A percentile compares a stretch with the other conserved stretches of the same genome.
phyloP scores from a whole-genome alignment of 2,113 vertebrate genomes.

The Tamias sibiricus region DNA sequence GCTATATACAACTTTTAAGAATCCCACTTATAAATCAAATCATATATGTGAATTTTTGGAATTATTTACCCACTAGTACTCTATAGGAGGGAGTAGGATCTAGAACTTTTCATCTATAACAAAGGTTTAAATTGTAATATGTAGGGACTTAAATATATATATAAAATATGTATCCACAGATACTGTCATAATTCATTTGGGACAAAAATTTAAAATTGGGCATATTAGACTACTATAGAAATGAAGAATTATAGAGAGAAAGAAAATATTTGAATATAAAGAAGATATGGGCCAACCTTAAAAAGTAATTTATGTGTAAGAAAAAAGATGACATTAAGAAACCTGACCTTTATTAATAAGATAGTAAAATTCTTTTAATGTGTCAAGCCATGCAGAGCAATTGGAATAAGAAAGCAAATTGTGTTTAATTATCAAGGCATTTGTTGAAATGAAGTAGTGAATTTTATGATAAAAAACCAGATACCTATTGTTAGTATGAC shows the following conservation, averaged over 20 bases:
- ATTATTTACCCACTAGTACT: background rate
- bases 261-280: constrained; percentile 20
- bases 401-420: constrained; percentile 46
- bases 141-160: constrained; percentile 30
- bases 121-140: background rate
- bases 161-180: background rate
- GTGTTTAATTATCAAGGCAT: constrained; percentile 16
- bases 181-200: background rate
- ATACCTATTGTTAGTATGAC: background rate
- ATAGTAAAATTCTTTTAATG: constrained; percentile 38
- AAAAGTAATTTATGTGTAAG: background rate
- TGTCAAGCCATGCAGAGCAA: background rate
- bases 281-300: background rate
- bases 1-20: background rate
- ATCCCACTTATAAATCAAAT: background rate
- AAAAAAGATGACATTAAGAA: constrained; percentile 38
- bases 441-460: background rate
- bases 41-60: background rate
- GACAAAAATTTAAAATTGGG: background rate
- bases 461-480: background rate
- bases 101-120: background rate
- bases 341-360: constrained; percentile 45
- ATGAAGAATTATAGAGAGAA: constrained; percentile 11
- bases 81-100: background rate
- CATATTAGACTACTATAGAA: background rate